Percentiles rank a stretch among this genome's conserved stretches.
These are phyloP conservation scores for Lagenorhynchus albirostris DNA, from an alignment of 2,113 vertebrate genomes.

Conservation along the genomic window DNA sequence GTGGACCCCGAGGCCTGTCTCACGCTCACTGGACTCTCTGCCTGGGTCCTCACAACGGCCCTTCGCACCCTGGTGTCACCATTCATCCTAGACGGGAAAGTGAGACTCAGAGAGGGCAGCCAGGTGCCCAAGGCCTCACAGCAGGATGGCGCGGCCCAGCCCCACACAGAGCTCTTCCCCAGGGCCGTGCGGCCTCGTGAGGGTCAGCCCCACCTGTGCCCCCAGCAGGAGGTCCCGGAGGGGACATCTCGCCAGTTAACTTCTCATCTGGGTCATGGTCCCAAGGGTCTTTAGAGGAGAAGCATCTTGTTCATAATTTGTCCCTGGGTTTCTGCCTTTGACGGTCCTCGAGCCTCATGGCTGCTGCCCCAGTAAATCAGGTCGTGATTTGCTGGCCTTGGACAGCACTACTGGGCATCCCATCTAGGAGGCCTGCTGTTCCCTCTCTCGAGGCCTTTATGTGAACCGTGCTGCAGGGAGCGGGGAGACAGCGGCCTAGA, in stretches of 20 bases:
- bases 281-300: background rate
- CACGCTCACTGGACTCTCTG: rapidly evolving
- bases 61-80: background rate
- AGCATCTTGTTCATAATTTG: background rate
- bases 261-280: background rate
- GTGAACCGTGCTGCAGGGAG: background rate
- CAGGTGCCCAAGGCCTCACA: rapidly evolving
- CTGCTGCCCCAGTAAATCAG: background rate
- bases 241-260: background rate
- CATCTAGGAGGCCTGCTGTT: background rate
- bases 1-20: rapidly evolving
- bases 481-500: rapidly evolving
- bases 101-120: background rate
- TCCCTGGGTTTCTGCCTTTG: background rate
- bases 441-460: background rate
- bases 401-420: rapidly evolving
- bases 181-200: rapidly evolving
- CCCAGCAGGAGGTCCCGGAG: rapidly evolving
- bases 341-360: background rate
- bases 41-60: no score
- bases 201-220: rapidly evolving
- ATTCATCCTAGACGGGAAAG: background rate
- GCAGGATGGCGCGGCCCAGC: background rate
- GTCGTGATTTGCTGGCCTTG: background rate
- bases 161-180: background rate